Base-by-base conservation (phyloP, 1,140 invertebrate genomes). In the Bombus pascuorum region DNA sequence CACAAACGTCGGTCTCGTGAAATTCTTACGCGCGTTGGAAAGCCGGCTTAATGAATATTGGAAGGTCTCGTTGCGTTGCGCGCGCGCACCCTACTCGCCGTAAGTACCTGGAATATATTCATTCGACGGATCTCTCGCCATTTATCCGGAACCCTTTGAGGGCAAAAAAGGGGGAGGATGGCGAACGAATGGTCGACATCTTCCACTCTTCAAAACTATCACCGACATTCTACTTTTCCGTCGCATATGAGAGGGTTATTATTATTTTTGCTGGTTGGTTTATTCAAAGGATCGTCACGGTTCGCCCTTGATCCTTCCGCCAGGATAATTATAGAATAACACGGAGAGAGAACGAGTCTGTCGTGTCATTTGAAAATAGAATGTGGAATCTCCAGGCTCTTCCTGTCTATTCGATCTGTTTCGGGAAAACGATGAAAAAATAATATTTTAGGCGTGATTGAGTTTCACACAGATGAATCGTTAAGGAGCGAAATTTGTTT, bases 241-340 rank as follows among this genome's bases (percentile, higher is more conserved):
- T 32, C 37, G 8, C 28, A 6, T 37, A 12, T 22, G 4, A 34
- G 15, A 37, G 74, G 34, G 47, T 76, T 77, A 37, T 62, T 53
- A 42, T 62, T 77, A 77, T 62, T 77, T 77, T 77, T 42, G 12
- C 57, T 5, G 28, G 57, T 42, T 18, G 37, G 37, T 78, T 78
- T 78, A 34, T 65, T 78, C 22, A 65, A 65, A 34, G 75, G 75
- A 77, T 42, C 25, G 37, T 32, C 34, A 18, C 37, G 34, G 3
- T 15, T 6, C 25, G 5, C 5, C 53, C 25, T 18, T 9, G 25
- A 42, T 25, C 57, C 75, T 77, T 22, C 12, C 57, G 28, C 15
- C 18, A 18, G 37, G 39, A 78, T 78, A 77, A 77, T 77, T 42
- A 65, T 62, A 77, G 57, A 62, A 77, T 77, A 77, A 77, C 75